Base-by-base conservation (phyloP, 2,113 vertebrate genomes). In the Micromys minutus region DNA sequence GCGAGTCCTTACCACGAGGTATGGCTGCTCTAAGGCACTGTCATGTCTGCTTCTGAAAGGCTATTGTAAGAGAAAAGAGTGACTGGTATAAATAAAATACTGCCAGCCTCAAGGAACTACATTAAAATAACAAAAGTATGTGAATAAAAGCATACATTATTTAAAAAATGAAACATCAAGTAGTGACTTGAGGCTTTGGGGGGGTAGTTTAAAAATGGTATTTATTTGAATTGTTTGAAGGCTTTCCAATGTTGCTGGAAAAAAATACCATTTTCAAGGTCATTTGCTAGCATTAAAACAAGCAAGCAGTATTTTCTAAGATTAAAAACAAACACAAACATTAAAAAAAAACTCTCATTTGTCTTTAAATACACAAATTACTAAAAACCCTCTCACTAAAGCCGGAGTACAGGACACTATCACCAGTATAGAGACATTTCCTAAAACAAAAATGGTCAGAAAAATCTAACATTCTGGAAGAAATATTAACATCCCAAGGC, bases 401-500 rank as follows among this genome's bases (percentile, higher is more conserved):
- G 85, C 57, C 77, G 21, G 87, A 95, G 97, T 55, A 92, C 39
- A 72, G 19, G 87, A 86, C 91, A 96, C 65, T 72, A 50, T 79
- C 95, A 89, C 92, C 74, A 97, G 31, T 95, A 76, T 76, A 80
- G 63, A 86, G 93, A 84, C 87, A 96, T 97, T 96, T 95, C 89
- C 79, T 96, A 97, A 96, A 97, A 84, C 89, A 89, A 91, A 97
- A 96, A 95, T 67, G 95, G 94, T 71, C 55, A 47, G 96, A 97
- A 98, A n/a, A 98, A 98, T 71, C 90, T 45, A 98, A 95, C 91
- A 95, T 97, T 98, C 96, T 85, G 52, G 94, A 98, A 97, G 89
- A 91, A 96, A 97, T 91, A 97, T 97, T 97, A 98, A 95, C 74
- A 98, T 90, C 92, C 88, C 96, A 97, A 94, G 97, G 97, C 97